Evolutionary conservation across 2,888 invertebrate species (phyloP).

Genomic region (Metalampra italica): DNA sequence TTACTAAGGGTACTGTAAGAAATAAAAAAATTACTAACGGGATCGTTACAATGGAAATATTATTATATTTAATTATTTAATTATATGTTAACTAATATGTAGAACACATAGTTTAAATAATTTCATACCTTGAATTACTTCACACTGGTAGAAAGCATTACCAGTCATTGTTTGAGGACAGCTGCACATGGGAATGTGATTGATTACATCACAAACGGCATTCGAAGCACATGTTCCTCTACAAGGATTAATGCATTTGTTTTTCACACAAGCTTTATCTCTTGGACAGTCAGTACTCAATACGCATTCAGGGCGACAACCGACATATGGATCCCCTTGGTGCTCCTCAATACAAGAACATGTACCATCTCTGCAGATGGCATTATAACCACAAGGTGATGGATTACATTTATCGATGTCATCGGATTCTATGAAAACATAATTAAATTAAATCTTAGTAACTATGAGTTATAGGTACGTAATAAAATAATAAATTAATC

Average conservation of each 20-base stretch:
- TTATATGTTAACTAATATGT: background rate
- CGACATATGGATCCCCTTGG: slow-evolving; percentile 82
- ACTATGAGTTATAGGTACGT: background rate
- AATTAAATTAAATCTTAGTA: slow-evolving; percentile 16
- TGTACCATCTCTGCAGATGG: slow-evolving; percentile 75
- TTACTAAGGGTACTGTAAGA: slow-evolving; percentile 51
- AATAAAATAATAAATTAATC: slow-evolving; percentile 1
- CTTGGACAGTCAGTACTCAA: slow-evolving; percentile 82
- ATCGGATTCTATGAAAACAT: slow-evolving; percentile 2
- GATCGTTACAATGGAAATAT: too few relatives aligned
- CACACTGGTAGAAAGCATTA: slow-evolving; percentile 82
- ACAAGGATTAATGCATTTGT: slow-evolving; percentile 85
- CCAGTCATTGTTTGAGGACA: slow-evolving; percentile 84
- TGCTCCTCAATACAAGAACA: slow-evolving; percentile 81
- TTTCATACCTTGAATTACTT: slow-evolving; percentile 62
- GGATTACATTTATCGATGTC: slow-evolving; percentile 75
- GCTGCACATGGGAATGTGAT: slow-evolving; percentile 85
- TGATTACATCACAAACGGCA: slow-evolving; percentile 84
- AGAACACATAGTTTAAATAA: too few relatives aligned
- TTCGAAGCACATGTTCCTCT: slow-evolving; percentile 83
- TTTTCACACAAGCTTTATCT: slow-evolving; percentile 81
- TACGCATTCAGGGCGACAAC: slow-evolving; percentile 85
- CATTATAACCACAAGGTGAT: slow-evolving; percentile 82
- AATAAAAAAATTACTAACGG: slow-evolving; percentile 5
- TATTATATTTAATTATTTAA: background rate